Base-by-base conservation (phyloP, 2,797 vertebrate species). In the Danio albolineatus region DNA sequence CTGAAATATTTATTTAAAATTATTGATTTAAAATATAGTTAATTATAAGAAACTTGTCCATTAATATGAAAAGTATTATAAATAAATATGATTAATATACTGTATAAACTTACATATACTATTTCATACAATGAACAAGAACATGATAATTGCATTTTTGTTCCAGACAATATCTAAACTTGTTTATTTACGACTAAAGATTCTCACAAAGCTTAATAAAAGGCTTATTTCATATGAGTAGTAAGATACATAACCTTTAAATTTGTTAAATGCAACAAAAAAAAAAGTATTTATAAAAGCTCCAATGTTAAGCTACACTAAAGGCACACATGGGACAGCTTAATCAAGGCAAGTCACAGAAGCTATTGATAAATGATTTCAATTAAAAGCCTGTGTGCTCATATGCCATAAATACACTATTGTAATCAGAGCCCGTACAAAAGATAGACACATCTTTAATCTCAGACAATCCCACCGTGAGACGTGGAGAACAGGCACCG, bases 341-440 rank as follows among this genome's bases (percentile, higher is more conserved):
- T 76, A 53, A 76, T 60, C 57, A 79, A 64, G 57, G 57, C 56
- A 64, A 71, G 64, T 69, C 64, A 70, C 28, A 74, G 38, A 80
- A 59, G 43, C 48, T 28, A 75, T 54, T 79, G 62, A 79, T 78
- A 67, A 79, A 83, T 65, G 82, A 76, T 71, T 83, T 79, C 59
- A 76, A 83, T 79, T 80, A 76, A 83, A 65, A 67, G 21, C 57
- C 48, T 87, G 85, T 85, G 85, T 78, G 84, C 82, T 85, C 61
- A 83, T 80, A 72, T 57, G 75, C 48, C 67, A 75, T 76, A 85
- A 76, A 85, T 67, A 79, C 61, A 65, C 80, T 53, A 69, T 53
- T 70, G 77, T 56, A 85, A 80, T 80, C 80, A 76, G 60, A 76
- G 67, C 73, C 46, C 5, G 16, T 64, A 77, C 76, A 82, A 83